Conservation (phyloP, 2,797 vertebrate species). For the Trichosurus vulpecula region DNA sequence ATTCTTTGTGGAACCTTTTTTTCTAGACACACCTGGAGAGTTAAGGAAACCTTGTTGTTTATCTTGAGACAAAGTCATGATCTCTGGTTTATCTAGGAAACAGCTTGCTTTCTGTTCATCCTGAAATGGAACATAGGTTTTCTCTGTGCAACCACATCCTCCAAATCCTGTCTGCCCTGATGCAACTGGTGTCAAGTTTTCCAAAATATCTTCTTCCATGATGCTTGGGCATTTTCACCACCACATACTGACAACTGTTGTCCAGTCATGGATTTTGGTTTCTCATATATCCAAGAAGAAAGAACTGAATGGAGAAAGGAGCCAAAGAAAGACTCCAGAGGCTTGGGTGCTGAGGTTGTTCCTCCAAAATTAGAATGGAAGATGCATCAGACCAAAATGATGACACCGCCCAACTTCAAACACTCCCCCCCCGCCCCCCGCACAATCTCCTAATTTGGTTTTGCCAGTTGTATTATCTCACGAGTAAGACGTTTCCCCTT, state of each 20-base stretch:
- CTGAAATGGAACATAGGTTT: not conserved
- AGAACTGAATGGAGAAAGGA: not conserved
- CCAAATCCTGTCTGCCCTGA: not conserved
- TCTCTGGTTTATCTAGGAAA: not conserved
- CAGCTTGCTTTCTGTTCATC: slow-evolving; percentile 11
- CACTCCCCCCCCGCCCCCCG: not conserved
- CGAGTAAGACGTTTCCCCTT: not conserved
- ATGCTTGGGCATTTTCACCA: not conserved
- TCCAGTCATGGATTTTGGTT: not conserved
- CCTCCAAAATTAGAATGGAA: not conserved
- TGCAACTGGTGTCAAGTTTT: not conserved
- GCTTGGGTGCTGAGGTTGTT: not conserved
- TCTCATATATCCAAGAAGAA: not conserved
- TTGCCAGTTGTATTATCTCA: not conserved
- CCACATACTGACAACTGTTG: not conserved
- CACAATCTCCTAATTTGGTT: not conserved
- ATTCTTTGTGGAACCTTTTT: not conserved
- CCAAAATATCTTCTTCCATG: not conserved
- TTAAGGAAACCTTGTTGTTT: not conserved
- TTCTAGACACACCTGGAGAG: not conserved
- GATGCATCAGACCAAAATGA: not conserved
- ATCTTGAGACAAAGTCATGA: not conserved
- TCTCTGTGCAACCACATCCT: not conserved
- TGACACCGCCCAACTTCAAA: not conserved
- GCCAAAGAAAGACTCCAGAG: not conserved